Percentiles rank a stretch among this genome's conserved stretches.
phyloP scores from a whole-genome alignment of 2,797 vertebrate species.

The Tachyglossus aculeatus region DNA sequence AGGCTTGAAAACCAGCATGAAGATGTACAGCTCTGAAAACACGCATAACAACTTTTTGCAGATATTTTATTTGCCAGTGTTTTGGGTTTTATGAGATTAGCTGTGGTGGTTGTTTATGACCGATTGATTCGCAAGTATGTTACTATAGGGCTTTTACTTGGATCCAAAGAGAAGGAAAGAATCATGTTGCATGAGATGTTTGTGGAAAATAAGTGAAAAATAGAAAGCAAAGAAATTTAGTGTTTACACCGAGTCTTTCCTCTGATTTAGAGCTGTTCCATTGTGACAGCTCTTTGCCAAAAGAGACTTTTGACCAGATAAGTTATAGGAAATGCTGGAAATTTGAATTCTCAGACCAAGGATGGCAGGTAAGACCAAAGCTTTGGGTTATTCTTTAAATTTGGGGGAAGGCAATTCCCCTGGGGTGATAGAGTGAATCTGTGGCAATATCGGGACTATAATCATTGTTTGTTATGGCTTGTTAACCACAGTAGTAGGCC shows the following conservation, averaged over 20 bases:
- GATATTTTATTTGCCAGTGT: not conserved
- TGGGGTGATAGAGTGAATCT: too few relatives aligned
- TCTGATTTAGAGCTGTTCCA: too few relatives aligned
- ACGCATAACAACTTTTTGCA: not conserved
- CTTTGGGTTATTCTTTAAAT: too few relatives aligned
- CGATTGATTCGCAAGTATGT: not conserved
- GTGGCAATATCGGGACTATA: too few relatives aligned
- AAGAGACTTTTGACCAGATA: too few relatives aligned
- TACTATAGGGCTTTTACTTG: not conserved
- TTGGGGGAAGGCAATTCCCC: too few relatives aligned
- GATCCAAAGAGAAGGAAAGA: not conserved
- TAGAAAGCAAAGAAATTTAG: not conserved
- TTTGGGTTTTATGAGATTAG: conserved; percentile 36
- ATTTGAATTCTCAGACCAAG: too few relatives aligned
- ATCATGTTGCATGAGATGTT: not conserved
- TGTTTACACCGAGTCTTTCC: not conserved
- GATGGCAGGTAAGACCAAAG: too few relatives aligned
- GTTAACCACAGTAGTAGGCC: too few relatives aligned
- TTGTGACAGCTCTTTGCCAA: too few relatives aligned
- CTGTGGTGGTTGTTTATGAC: conserved; percentile 20
- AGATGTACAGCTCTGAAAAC: not conserved
- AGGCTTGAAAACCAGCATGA: not conserved
- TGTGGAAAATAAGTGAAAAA: not conserved
- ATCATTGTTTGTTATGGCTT: too few relatives aligned
- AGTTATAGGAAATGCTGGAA: too few relatives aligned